phyloP scores from a whole-genome alignment of 1,140 invertebrate genomes.

The Leptopilina clavipes region DNA sequence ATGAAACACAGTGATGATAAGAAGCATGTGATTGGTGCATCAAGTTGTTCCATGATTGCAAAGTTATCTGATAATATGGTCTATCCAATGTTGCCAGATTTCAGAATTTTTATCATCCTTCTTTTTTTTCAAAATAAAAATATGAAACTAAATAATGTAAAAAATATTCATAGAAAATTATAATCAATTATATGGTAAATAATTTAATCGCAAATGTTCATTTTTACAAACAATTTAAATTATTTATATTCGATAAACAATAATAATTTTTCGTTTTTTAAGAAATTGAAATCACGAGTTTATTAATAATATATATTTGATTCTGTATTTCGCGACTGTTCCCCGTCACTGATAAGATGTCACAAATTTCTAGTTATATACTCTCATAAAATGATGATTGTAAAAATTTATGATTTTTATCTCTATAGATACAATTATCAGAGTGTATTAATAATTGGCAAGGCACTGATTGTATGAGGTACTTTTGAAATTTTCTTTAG shows the following conservation, averaged over 20 bases:
- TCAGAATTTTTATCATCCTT: neutral
- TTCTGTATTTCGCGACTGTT: neutral
- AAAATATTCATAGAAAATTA: too few species aligned
- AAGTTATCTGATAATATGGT: slow-evolving; percentile 26
- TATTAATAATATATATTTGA: neutral
- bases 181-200: too few species aligned
- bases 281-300: too few species aligned
- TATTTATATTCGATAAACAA: too few species aligned
- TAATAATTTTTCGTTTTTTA: too few species aligned
- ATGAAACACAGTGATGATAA: slow-evolving; percentile 15
- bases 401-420: slow-evolving; percentile 24
- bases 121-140: neutral
- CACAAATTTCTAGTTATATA: slow-evolving; percentile 3
- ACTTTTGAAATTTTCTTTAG: neutral
- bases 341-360: slow-evolving; percentile 1
- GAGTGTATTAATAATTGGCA: neutral
- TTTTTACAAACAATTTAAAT: too few species aligned
- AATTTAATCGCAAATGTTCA: too few species aligned
- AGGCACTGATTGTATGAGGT: neutral
- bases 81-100: slow-evolving; percentile 17
- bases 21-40: slow-evolving; percentile 29
- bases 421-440: slow-evolving; percentile 11
- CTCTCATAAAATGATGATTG: neutral
- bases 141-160: neutral
- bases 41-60: slow-evolving; percentile 8